Conservation (phyloP, 2,113 vertebrate species). For the Sarotherodon lohbergeri region DNA sequence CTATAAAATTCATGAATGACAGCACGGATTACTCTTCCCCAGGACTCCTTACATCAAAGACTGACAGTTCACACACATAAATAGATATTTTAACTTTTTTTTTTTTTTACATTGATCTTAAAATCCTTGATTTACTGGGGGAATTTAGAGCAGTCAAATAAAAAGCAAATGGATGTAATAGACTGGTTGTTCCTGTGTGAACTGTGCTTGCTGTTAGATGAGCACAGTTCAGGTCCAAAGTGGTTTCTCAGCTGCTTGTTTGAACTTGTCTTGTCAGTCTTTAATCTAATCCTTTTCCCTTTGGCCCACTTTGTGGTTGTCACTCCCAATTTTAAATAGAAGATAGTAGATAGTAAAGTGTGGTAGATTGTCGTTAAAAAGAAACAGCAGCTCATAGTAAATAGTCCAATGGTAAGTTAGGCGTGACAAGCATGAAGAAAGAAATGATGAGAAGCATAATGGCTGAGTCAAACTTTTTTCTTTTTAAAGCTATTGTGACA, state of each 20-base stretch:
- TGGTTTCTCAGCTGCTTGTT: background rate
- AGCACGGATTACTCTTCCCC: background rate
- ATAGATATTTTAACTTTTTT: background rate
- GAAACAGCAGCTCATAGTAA: conserved; percentile 4
- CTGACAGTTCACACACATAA: background rate
- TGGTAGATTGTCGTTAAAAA: background rate
- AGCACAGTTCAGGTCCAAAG: background rate
- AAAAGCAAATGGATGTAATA: background rate
- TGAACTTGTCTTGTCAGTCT: conserved; percentile 6
- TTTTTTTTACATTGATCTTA: background rate
- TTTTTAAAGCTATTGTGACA: background rate
- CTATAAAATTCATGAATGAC: background rate
- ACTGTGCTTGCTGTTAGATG: background rate
- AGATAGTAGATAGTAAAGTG: background rate
- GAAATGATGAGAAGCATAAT: background rate
- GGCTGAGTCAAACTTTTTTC: background rate
- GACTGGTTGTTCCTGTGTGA: background rate
- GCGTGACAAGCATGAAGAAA: conserved; percentile 11
- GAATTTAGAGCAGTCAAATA: background rate
- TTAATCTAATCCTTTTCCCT: conserved; percentile 31
- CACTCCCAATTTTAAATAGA: conserved; percentile 10
- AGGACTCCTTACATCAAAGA: background rate
- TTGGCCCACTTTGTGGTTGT: conserved; percentile 41
- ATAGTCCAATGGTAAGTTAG: background rate
- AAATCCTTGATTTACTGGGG: background rate